These are phyloP conservation scores for Sebastes steindachneri DNA, from an alignment of 2,797 vertebrate species.

Conservation along the genomic window DNA sequence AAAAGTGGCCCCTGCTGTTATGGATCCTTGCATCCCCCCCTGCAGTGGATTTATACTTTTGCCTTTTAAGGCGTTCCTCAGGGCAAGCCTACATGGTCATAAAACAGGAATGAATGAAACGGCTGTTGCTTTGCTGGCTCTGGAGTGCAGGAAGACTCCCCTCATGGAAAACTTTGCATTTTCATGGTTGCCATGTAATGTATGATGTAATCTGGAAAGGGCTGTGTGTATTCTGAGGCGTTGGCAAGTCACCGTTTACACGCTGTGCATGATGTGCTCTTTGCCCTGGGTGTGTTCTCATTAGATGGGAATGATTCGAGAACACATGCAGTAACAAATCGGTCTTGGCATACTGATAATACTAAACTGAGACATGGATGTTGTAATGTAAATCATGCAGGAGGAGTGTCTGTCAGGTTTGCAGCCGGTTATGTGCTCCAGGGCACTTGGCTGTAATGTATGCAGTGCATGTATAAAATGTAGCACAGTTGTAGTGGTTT, in stretches of 20 bases:
- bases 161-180: constrained; percentile 74
- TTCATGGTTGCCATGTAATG: constrained; percentile 60
- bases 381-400: constrained; percentile 2
- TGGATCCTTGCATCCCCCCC: constrained; percentile 66
- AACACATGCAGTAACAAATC: neutral
- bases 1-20: constrained; percentile 60
- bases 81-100: constrained; percentile 63
- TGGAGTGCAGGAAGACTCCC: constrained; percentile 56
- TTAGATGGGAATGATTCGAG: constrained; percentile 10
- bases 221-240: constrained; percentile 23
- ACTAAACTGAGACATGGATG: neutral
- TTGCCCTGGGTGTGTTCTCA: constrained; percentile 65
- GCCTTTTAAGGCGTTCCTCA: constrained; percentile 83
- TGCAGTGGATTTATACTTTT: constrained; percentile 82
- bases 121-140: constrained; percentile 58
- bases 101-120: constrained; percentile 78
- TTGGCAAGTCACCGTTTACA: constrained; percentile 13
- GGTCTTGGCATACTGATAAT: neutral
- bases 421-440: neutral
- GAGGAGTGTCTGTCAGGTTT: neutral
- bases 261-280: constrained; percentile 26
- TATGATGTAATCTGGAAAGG: constrained; percentile 73
- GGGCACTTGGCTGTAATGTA: neutral
- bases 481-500: neutral
- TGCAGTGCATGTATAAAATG: neutral